Evolutionary conservation across 2,888 invertebrate species (phyloP).

Genomic region (Panopea generosa): DNA sequence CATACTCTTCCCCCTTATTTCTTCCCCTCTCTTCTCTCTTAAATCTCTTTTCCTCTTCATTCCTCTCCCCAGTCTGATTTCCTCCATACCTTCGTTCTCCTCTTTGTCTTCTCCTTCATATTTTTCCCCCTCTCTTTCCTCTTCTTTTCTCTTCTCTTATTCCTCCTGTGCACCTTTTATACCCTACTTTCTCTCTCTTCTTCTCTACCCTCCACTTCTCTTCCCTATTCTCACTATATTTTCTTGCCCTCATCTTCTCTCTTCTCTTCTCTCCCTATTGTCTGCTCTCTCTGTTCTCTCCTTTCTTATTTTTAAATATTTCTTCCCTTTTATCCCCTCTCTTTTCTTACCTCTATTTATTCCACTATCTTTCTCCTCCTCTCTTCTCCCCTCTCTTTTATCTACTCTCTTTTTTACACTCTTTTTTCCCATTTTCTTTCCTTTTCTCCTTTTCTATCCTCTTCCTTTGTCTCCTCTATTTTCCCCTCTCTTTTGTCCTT

Average conservation of each 20-base stretch:
- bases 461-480: neutral
- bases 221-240: neutral
- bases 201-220: neutral
- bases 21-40: neutral
- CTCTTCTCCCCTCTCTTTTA: neutral
- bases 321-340: neutral
- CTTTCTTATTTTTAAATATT: neutral
- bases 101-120: too few species aligned
- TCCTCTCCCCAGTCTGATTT: too few species aligned
- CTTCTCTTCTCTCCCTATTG: neutral
- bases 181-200: neutral
- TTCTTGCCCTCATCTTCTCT: too few species aligned
- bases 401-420: neutral
- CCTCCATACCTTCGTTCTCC: too few species aligned
- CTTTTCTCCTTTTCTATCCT: too few species aligned
- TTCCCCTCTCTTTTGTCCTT: constrained; percentile 1
- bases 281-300: neutral
- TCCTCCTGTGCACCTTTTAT: too few species aligned
- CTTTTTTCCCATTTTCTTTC: neutral
- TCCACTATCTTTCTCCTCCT: neutral
- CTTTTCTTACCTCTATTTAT: neutral
- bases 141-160: too few species aligned
- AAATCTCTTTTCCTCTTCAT: too few species aligned
- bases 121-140: too few species aligned
- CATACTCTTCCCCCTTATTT: too few species aligned